Evolutionary conservation across 2,888 invertebrate species (phyloP), one percentile per base, ranked within the genome.

Genomic region (Sthenelais limicola): DNA sequence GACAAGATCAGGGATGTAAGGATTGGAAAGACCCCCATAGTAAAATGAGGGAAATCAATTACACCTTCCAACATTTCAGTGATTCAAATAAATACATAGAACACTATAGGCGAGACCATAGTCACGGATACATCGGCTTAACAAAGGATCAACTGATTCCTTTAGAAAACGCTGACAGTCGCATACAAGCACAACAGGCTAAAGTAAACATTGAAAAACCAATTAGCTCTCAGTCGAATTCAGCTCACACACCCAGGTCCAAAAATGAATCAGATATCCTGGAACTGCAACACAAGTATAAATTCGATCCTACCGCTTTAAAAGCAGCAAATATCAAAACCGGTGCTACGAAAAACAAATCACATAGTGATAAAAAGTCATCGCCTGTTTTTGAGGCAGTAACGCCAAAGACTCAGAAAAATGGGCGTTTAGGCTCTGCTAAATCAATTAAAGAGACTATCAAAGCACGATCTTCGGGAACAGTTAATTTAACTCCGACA

Each of bases 91-190:
- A 51, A 26, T 67, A 72, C 28, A 68, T 72, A 28, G 68, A 33
- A 9, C 72, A 67, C 26, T 72, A 72, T 35, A 33, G 72, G 28
- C 30, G 54, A 18, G 67, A 72, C 21, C 67, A 72, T 38, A 72
- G 67, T 15, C 68, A 72, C 47, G 66, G 67, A 32, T 48, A n/a
- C n/a, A n/a, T n/a, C n/a, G n/a, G n/a, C n/a, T n/a, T n/a, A n/a
- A n/a, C n/a, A n/a, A n/a, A n/a, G n/a, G n/a, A n/a, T n/a, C n/a
- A n/a, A n/a, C n/a, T n/a, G n/a, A n/a, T n/a, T n/a, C n/a, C n/a
- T n/a, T n/a, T n/a, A n/a, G n/a, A n/a, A n/a, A n/a, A n/a, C n/a
- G n/a, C n/a, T n/a, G n/a, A 43, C 12, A 43, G 43, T 43, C 43
- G 43, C 43, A 18, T 15, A 18, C 12, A 43, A 15, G 12, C 18